Base-by-base conservation (phyloP, 2,113 vertebrate species). In the Prionailurus bengalensis region DNA sequence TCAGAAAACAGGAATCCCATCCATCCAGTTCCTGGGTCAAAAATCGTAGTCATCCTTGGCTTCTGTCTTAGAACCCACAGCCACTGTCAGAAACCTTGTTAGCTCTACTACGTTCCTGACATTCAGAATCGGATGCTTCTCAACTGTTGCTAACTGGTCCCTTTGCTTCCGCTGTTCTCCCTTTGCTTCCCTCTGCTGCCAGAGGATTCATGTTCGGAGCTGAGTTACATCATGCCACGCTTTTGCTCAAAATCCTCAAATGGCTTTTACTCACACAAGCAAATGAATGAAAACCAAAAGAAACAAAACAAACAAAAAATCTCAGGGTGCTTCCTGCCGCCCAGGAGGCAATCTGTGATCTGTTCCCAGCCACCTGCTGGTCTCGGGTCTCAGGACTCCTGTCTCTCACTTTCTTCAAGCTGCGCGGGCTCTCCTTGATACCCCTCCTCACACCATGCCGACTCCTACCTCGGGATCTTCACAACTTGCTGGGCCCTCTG, bases 381-480 rank as follows among this genome's bases (percentile, higher is more conserved):
- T 61, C 42, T 33, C 0, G 0, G 2, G 4, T 19, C 16, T 51
- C 12, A 3, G 29, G 6, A 6, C 5, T 42, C 23, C 7, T 36
- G 1, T 21, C 29, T 36, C 4, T n/a, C 15, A 33, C 81, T 58
- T 55, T 8, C 80, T 73, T 73, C 63, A 90, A 39, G 48, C 17
- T 23, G 31, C 3, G 1, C 13, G 53, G 66, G 33, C n/a, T 73
- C 42, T 51, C 73, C 45, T 17, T 13, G 36, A n/a, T 9, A 31
- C 3, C 15, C 78, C 51, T 74, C 82, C 45, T 5, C 10, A 45
- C 31, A 25, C 55, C 27, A 31, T 76, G 48, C 53, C 25, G 1
- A 4, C 51, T 68, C n/a, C 70, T 3, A 7, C 8, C 9, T 55
- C 9, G 1, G n/a, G 19, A 31, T 71, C 70, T 13, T 42, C 42